These are phyloP conservation scores for Idaea biselata DNA, from an alignment of 2,888 invertebrate genomes.

Conservation along the genomic window DNA sequence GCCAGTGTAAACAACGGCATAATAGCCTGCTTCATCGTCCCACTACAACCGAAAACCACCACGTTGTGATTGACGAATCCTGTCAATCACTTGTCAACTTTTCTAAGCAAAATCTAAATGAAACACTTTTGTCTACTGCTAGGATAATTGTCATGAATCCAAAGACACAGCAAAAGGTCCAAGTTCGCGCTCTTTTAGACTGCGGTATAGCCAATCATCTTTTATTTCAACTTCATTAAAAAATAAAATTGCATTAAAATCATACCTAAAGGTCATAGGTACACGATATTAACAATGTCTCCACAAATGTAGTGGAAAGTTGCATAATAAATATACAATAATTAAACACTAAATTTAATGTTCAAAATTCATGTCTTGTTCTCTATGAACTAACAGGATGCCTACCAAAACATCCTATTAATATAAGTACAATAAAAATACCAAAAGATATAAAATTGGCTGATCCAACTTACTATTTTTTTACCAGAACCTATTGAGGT, in stretches of 20 bases:
- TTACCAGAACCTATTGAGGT: constrained; percentile 19
- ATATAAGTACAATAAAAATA: not conserved
- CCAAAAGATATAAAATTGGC: constrained; percentile 15
- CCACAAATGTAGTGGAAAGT: constrained; percentile 9
- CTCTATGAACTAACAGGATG: constrained; percentile 10
- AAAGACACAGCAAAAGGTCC: no score
- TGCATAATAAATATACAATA: constrained; percentile 17
- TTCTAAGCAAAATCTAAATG: no score
- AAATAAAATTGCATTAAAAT: no score
- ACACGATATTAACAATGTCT: constrained; percentile 17
- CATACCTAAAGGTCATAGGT: constrained; percentile 24
- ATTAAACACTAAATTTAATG: constrained; percentile 14
- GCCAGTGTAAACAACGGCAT: not conserved
- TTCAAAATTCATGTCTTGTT: constrained; percentile 21
- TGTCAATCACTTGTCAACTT: constrained; percentile 10
- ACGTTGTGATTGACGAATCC: not conserved
- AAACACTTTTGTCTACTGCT: no score
- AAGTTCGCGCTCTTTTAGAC: no score
- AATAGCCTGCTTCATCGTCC: not conserved
- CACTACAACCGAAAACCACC: not conserved
- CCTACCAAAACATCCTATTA: no score
- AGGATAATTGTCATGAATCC: no score
- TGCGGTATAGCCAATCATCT: no score
- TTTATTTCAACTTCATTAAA: no score
- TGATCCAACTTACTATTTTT: constrained; percentile 22